Conservation (phyloP, 2,113 vertebrate species). For the Nibea coibor region DNA sequence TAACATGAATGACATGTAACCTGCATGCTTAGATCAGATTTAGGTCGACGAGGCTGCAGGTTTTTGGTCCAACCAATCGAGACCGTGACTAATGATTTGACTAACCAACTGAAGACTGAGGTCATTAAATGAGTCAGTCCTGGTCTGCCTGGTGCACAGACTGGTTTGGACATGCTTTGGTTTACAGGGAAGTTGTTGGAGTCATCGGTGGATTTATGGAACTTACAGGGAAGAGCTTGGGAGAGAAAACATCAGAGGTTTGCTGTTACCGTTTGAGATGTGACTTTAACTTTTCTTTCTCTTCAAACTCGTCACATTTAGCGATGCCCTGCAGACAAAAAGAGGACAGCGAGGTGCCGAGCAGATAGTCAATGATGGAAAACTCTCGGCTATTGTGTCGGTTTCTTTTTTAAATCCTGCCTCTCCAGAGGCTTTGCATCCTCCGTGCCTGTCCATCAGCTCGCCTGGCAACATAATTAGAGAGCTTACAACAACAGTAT, state of each 20-base stretch:
- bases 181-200: background rate
- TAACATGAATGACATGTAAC: no score
- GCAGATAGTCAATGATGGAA: background rate
- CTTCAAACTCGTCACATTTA: background rate
- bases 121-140: no score
- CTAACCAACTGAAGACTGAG: no score
- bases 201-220: background rate
- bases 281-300: background rate
- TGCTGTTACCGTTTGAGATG: background rate
- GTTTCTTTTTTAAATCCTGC: background rate
- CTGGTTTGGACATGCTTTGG: background rate
- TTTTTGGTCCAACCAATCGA: no score
- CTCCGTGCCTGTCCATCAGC: slow-evolving; percentile 56
- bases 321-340: background rate
- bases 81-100: no score
- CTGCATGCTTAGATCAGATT: no score
- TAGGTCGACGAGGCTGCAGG: no score
- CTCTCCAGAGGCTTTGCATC: slow-evolving; percentile 26
- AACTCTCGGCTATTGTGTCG: background rate
- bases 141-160: no score
- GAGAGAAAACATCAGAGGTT: background rate
- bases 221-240: background rate
- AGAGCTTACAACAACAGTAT: slow-evolving; percentile 55
- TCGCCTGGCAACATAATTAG: slow-evolving; percentile 67
- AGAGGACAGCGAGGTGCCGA: background rate